phyloP scores from a whole-genome alignment of 2,797 vertebrate genomes.

The Hypotaenidia philippensis region DNA sequence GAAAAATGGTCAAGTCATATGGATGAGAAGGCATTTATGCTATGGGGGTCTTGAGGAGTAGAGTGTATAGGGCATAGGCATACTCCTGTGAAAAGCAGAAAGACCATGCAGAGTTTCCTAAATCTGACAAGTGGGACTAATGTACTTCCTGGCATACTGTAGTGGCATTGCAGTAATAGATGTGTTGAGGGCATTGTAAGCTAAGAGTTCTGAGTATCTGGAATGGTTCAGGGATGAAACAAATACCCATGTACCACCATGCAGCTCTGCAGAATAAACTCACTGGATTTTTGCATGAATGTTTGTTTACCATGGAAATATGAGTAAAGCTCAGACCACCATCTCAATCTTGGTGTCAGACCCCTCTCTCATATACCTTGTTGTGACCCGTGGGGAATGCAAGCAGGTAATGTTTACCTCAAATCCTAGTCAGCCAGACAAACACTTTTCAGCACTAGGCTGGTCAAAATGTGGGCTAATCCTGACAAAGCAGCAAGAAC shows the following conservation, averaged over 20 bases:
- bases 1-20: fast-evolving
- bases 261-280: neutral
- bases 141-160: neutral
- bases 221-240: neutral
- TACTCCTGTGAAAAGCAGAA: neutral
- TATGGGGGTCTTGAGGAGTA: neutral
- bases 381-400: neutral
- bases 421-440: neutral
- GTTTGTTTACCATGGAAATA: neutral
- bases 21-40: neutral
- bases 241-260: neutral
- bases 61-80: neutral
- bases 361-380: neutral
- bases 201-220: neutral
- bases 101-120: neutral
- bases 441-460: neutral
- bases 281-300: neutral
- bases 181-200: neutral
- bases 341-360: neutral
- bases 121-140: neutral
- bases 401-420: neutral
- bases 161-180: neutral
- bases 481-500: neutral
- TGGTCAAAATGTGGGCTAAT: neutral
- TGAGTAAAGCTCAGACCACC: neutral